phyloP scores from a whole-genome alignment of 2,113 vertebrate genomes.

The Triplophysa siluroides region DNA sequence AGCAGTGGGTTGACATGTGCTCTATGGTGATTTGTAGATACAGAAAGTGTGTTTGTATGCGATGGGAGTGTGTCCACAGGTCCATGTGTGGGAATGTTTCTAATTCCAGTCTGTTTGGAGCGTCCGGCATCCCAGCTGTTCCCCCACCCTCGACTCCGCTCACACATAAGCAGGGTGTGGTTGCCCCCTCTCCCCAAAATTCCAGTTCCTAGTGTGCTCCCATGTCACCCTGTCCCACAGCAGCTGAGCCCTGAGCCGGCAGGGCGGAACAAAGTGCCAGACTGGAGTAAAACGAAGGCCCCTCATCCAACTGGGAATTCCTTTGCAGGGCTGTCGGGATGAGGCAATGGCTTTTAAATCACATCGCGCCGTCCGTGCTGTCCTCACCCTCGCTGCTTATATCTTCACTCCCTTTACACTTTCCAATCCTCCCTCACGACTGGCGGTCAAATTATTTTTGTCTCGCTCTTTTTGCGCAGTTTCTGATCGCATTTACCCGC shows the following conservation, averaged over 20 bases:
- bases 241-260: constrained; percentile 69
- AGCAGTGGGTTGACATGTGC: constrained; percentile 56
- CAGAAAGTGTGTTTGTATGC: constrained; percentile 51
- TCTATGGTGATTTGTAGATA: constrained; percentile 47
- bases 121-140: constrained; percentile 79
- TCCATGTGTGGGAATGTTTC: constrained; percentile 68
- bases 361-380: constrained; percentile 56
- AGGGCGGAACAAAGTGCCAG: constrained; percentile 46
- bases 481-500: constrained; percentile 2
- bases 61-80: constrained; percentile 36
- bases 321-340: constrained; percentile 68
- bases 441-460: constrained; percentile 17
- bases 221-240: constrained; percentile 53
- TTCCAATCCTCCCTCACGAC: not conserved
- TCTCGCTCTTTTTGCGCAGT: not conserved
- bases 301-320: constrained; percentile 72
- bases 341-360: constrained; percentile 65
- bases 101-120: constrained; percentile 73
- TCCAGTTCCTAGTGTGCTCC: constrained; percentile 53
- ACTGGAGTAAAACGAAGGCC: constrained; percentile 36
- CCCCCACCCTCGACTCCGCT: constrained; percentile 51
- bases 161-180: constrained; percentile 65
- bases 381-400: constrained; percentile 53
- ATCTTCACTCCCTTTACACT: constrained; percentile 40
- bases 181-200: constrained; percentile 59